Evolutionary conservation across 2,113 vertebrate species (phyloP), one percentile per base, ranked within the genome.

Genomic region (Stomatorhinus ivindoensis): DNA sequence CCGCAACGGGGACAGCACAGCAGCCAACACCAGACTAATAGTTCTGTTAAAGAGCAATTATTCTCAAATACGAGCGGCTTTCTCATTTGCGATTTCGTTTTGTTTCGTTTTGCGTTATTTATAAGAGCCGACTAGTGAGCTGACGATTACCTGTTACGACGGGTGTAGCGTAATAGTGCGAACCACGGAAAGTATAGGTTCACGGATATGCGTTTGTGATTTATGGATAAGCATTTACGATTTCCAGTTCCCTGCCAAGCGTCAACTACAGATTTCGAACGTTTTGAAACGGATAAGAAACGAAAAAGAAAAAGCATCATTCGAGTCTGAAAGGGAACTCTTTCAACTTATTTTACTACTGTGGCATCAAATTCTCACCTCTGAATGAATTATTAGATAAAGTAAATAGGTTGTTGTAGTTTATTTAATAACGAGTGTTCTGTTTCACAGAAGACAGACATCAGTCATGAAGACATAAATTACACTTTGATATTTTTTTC

Each of bases 1-100:
- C 87, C 48, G n/a, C 50, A 55, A 55, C 53, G 93, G 94, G 94
- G 92, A 95, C 93, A 92, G 92, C 73, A 44, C 73, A 53, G 47
- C 48, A 83, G 61, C 87, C 65, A 65, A 27, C 87, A 35, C 47
- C 6, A 80, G 19, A 42, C 73, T 9, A 19, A 44, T 51, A 58
- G 50, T 55, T 51, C 42, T 46, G 48, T 61, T 55, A 47, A 53
- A 53, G n/a, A 51, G 88, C 76, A n/a, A 35, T 50, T 51, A 27
- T 21, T 42, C 35, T 53, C 61, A 51, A 21, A 51, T 51, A 39
- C 27, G 21, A 50, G 17, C 17, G 76, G 31, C 15, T 17, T 80
- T 80, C 73, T 35, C 21, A 50, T 88, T 90, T 31, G 4, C 53
- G 24, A 87, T 69, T 87, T 87, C 31, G 82, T 46, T 87, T 48